Conservation (phyloP, 2,113 vertebrate genomes). For the Actinemys pallida region DNA sequence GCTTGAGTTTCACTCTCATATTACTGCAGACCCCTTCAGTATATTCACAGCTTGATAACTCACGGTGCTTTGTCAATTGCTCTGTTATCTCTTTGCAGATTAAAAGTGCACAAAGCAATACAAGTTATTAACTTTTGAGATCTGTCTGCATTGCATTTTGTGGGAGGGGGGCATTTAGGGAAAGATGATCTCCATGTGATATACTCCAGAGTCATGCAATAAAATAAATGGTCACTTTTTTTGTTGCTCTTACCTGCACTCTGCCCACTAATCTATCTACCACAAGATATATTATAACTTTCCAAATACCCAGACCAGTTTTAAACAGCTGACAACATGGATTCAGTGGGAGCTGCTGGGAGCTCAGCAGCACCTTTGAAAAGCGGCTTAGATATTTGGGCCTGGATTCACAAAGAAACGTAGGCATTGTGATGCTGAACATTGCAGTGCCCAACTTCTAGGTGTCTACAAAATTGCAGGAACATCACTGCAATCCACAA, state of each 20-base stretch:
- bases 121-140: neutral
- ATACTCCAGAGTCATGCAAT: neutral
- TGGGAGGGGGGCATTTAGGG: neutral
- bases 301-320: neutral
- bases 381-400: neutral
- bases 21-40: neutral
- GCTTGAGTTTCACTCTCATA: neutral
- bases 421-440: neutral
- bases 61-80: neutral
- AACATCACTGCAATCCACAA: neutral
- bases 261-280: neutral
- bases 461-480: neutral
- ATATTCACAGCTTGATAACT: neutral
- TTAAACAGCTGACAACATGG: accelerated
- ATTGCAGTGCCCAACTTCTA: neutral
- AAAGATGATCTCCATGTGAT: neutral
- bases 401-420: neutral
- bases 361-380: neutral
- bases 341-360: neutral
- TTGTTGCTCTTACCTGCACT: neutral
- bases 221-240: neutral
- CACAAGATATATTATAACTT: neutral
- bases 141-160: neutral
- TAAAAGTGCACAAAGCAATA: neutral
- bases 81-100: neutral